Base-by-base conservation (phyloP, 2,888 invertebrate genomes). In the Tanytarsus gracilentus region DNA sequence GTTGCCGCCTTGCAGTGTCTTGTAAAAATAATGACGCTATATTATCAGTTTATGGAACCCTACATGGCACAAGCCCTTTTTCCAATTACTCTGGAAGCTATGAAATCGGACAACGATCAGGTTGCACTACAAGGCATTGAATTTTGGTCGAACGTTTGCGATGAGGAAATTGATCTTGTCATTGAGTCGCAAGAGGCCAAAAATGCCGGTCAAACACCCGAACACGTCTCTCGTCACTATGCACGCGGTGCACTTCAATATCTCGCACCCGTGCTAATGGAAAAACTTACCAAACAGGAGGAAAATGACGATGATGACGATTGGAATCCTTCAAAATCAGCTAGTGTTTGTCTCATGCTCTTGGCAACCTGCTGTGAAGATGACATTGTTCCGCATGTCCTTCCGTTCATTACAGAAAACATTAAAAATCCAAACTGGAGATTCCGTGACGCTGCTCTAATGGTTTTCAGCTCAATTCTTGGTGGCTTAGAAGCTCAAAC, bases 61-160 rank as follows among this genome's bases (percentile, higher is more conserved):
- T 99, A 99, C 70, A 99, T 99, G 99, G 93, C 88, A 1, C 91
- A 88, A 69, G 99, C 98, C 11, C 77, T 99, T 16, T 99, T 99
- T 74, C 95, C 98, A 26, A 98, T 99, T 62, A 97, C 99, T 7
- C 77, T 99, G 70, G 94, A 96, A 75, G 97, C 99, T 8, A 99
- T 99, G 95, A 95, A 94, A 72, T 92, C 92, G 16, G 93, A 94
- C 64, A 83, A 89, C 65, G 96, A 98, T 76, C 96, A 97, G 66
- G 88, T 99, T 59, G 88, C 95, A 16, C 80, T 98, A 61, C 98
- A 98, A 78, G 99, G 99, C 65, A 98, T 99, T 71, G 99, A 99
- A 75, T 99, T 99, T 77, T 99, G 99, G 99, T 98, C 97, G 4
- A 98, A 96, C 68, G 97, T 99, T 0, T 96, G 98, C 69, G 99